These are phyloP conservation scores for Ooceraea biroi DNA, from an alignment of 1,140 invertebrate genomes.

Conservation along the genomic window DNA sequence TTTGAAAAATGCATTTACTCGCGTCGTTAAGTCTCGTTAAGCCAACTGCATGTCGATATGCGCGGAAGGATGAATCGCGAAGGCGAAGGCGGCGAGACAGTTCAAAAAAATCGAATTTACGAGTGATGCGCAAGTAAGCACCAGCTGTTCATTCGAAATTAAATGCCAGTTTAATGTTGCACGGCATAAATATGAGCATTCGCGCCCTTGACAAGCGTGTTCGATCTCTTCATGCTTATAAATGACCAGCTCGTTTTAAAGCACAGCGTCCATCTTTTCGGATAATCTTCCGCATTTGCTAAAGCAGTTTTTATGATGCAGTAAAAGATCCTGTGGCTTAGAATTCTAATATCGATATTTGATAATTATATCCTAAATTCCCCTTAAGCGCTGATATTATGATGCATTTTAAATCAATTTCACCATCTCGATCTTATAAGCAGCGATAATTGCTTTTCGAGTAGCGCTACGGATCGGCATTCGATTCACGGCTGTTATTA, in stretches of 20 bases:
- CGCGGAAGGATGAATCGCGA: background rate
- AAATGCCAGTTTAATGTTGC: slow-evolving; percentile 14
- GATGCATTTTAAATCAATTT: slow-evolving; percentile 31
- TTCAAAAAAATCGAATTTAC: slow-evolving; percentile 35
- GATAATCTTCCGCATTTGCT: background rate
- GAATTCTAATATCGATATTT: background rate
- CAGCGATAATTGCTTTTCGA: slow-evolving; percentile 41
- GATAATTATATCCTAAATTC: slow-evolving; percentile 8
- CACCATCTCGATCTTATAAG: background rate
- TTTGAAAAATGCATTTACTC: background rate
- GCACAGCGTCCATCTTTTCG: background rate
- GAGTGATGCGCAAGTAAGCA: slow-evolving; percentile 15
- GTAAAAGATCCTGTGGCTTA: background rate
- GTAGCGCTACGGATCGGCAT: background rate
- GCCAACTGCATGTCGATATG: background rate
- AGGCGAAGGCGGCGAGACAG: background rate
- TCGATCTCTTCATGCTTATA: slow-evolving; percentile 39
- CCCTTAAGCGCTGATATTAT: background rate
- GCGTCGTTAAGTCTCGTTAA: slow-evolving; percentile 23
- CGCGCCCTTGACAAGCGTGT: slow-evolving; percentile 11
- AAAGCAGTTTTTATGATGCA: background rate
- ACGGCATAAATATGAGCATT: background rate
- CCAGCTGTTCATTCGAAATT: slow-evolving; percentile 23
- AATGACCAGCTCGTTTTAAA: slow-evolving; percentile 7
- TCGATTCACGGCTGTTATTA: slow-evolving; percentile 42